Evolutionary conservation across 2,797 vertebrate genomes (phyloP), one percentile per base, ranked within the genome.

Genomic region (Micropoecilia bifurca): DNA sequence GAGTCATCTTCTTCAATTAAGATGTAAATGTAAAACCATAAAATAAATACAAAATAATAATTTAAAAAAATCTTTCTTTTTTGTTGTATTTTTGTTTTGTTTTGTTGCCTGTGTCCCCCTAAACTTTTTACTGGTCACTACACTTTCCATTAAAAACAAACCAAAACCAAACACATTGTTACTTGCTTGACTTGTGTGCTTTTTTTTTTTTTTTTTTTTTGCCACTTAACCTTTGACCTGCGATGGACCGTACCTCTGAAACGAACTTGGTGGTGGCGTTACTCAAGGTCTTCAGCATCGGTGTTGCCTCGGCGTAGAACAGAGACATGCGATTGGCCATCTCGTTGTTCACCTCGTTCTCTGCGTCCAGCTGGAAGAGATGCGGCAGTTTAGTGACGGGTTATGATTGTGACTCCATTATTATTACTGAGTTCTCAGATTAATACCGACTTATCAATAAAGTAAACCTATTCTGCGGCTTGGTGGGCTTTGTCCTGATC

Each of bases 291-390:
- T 98, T 98, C 92, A 98, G 95, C 97, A 98, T 98, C 10, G 97
- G 97, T 6, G 97, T 98, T 53, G 97, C 97, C 86, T 98, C 97
- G 0, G 97, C 97, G 0, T 98, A 98, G 93, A 98, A 98, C 55
- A 98, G 95, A 3, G 97, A 98, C 97, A 98, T 98, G 88, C 97
- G 95, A 90, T 98, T 98, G 93, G 97, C 97, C 97, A 98, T 98
- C 94, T 98, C 97, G 0, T 97, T 98, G 95, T 97, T 98, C 22
- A 98, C 97, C 87, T 98, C 97, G 0, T 97, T 97, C 92, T 98
- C 97, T 0, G 96, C 96, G 0, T 97, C 97, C 92, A 97, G 92
- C 97, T 98, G 95, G 20, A 77, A 50, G 55, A 61, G 4, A 33
- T 10, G 6, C 75, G 69, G 4, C 13, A 20, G 68, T 72, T 55